Conservation (phyloP, 2,797 vertebrate genomes). For the Clarias fuscus region DNA sequence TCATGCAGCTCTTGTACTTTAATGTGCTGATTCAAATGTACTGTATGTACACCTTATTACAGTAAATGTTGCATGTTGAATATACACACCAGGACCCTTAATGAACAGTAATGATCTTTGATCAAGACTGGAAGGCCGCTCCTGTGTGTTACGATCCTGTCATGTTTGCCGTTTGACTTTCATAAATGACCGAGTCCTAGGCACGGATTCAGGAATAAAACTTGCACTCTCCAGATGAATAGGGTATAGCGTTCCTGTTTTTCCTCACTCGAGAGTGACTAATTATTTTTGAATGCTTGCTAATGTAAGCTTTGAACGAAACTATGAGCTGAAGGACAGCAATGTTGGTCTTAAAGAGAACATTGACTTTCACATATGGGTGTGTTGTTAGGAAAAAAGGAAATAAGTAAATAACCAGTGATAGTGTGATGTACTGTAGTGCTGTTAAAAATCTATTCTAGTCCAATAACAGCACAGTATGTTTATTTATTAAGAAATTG, state of each 20-base stretch:
- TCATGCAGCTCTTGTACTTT: too few species aligned
- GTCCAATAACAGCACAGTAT: not conserved
- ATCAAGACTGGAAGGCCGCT: slow-evolving; percentile 23
- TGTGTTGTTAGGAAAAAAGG: not conserved
- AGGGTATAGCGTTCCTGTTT: not conserved
- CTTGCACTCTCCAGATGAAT: slow-evolving; percentile 16
- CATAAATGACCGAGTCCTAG: slow-evolving; percentile 32
- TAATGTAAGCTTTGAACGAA: too few species aligned
- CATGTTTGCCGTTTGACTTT: slow-evolving; percentile 3
- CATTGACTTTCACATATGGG: not conserved
- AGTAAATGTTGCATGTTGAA: slow-evolving; percentile 36
- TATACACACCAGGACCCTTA: slow-evolving; percentile 34
- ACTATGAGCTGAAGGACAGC: not conserved
- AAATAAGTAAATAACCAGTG: not conserved
- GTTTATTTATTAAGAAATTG: too few species aligned
- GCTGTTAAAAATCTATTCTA: too few species aligned
- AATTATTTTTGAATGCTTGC: not conserved
- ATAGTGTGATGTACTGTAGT: too few species aligned
- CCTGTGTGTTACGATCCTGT: slow-evolving; percentile 7
- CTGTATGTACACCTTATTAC: too few species aligned
- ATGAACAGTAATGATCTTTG: slow-evolving; percentile 7
- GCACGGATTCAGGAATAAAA: slow-evolving; percentile 24
- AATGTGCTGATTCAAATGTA: too few species aligned
- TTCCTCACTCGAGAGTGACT: too few species aligned
- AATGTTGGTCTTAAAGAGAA: not conserved